Evolutionary conservation across 2,113 vertebrate genomes (phyloP), one percentile per base, ranked within the genome.

Genomic region (Xyliphius kryptos): DNA sequence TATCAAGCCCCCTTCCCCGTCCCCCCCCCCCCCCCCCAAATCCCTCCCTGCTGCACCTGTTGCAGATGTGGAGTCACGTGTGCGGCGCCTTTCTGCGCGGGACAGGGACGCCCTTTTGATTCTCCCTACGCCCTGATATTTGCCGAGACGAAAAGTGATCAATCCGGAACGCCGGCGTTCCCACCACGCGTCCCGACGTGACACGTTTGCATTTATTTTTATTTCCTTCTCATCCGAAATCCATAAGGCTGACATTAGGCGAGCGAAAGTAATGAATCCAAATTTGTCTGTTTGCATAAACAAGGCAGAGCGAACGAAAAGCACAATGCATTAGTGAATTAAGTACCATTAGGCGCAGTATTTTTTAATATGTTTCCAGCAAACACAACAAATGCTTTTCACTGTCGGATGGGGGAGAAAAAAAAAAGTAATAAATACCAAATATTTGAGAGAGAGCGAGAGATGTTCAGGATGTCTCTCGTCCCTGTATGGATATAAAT

Each of bases 401-500:
- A 26, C 22, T 26, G 22, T 26, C 6, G 22, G 22, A 6, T 3
- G 6, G 22, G 22, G n/a, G n/a, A n/a, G n/a, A n/a, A n/a, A 26
- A 26, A 26, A 26, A 26, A 26, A 26, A 26, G 3, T 26, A 26
- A 26, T 26, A 26, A 26, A 26, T 26, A 26, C n/a, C n/a, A n/a
- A n/a, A n/a, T n/a, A n/a, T n/a, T n/a, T n/a, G n/a, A n/a, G n/a
- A n/a, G n/a, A n/a, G n/a, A n/a, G n/a, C n/a, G n/a, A n/a, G n/a
- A n/a, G 51, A 40, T 48, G 20, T 56, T 19, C 21, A 66, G 74
- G 67, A 77, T 69, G 82, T 84, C 85, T 84, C 78, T 75, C 77
- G 37, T 38, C 76, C 85, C 85, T 86, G 85, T 83, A 82, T 89
- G 89, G 86, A 87, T 89, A 72, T 61, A 89, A 89, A 93, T 91